phyloP scores from a whole-genome alignment of 2,888 invertebrate genomes.

The Agrilus biguttatus region DNA sequence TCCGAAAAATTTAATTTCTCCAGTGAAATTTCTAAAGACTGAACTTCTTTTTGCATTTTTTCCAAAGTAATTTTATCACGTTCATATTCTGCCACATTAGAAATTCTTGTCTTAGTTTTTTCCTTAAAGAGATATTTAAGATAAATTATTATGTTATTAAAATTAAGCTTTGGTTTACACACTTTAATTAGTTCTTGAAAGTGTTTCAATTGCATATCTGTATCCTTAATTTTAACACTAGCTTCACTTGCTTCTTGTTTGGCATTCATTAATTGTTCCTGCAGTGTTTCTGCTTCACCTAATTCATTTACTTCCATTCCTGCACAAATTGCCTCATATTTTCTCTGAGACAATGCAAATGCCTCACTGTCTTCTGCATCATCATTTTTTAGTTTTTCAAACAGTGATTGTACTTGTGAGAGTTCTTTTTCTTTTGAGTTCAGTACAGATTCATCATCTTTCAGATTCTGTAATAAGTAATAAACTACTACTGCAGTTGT shows the following conservation, averaged over 20 bases:
- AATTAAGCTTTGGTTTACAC: too few species aligned
- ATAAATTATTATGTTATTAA: too few species aligned
- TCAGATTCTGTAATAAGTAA: conserved; percentile 30
- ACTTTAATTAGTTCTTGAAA: conserved; percentile 34
- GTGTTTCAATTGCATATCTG: conserved; percentile 58
- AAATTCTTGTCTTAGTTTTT: conserved; percentile 51
- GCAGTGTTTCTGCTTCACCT: conserved; percentile 69
- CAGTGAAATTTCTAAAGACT: conserved; percentile 34
- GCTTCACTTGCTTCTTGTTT: conserved; percentile 62
- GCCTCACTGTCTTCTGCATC: conserved; percentile 53
- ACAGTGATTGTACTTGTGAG: conserved; percentile 43
- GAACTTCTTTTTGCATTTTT: conserved; percentile 40
- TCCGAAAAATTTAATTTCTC: conserved; percentile 45
- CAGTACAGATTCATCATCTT: conserved; percentile 51
- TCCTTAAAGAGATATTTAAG: conserved; percentile 30
- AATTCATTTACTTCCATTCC: conserved; percentile 68
- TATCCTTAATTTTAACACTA: conserved; percentile 63
- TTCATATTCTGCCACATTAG: conserved; percentile 50
- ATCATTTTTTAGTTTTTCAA: conserved; percentile 51
- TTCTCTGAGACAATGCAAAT: conserved; percentile 57
- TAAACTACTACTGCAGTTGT: not conserved
- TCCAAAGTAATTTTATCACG: conserved; percentile 47
- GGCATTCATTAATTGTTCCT: conserved; percentile 78
- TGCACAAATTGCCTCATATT: conserved; percentile 69
- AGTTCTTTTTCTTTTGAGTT: conserved; percentile 45